These are phyloP conservation scores for Xenopus petersii DNA, from an alignment of 2,797 vertebrate species.

Conservation along the genomic window DNA sequence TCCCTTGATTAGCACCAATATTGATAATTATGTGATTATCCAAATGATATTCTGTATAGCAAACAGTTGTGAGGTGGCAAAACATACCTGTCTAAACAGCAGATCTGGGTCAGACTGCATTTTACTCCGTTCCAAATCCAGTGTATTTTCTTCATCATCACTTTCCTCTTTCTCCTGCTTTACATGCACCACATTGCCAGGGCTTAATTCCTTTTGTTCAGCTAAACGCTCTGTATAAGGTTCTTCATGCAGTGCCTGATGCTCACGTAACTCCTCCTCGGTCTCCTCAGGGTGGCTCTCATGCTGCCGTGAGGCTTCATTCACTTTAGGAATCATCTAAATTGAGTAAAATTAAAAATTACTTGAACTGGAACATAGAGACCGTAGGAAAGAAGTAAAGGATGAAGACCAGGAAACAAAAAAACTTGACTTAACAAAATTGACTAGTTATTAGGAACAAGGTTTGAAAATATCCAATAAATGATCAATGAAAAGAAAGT, in stretches of 20 bases:
- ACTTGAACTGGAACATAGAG: background rate
- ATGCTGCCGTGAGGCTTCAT: slow-evolving; percentile 84
- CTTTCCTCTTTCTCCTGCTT: slow-evolving; percentile 90
- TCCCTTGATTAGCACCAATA: no score
- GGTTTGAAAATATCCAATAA: no score
- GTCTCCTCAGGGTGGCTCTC: slow-evolving; percentile 98
- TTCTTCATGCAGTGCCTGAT: slow-evolving; percentile 81
- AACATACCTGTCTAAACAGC: slow-evolving; percentile 84
- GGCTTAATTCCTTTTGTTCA: slow-evolving; percentile 59
- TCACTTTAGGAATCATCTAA: slow-evolving; percentile 88
- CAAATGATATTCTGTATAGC: no score
- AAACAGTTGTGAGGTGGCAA: no score
- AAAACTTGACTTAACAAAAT: no score
- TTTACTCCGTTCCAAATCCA: slow-evolving; percentile 66
- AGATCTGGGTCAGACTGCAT: slow-evolving; percentile 84
- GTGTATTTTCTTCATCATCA: slow-evolving; percentile 77
- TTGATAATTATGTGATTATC: no score
- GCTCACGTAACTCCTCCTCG: slow-evolving; percentile 91
- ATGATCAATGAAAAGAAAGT: no score
- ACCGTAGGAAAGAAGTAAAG: background rate
- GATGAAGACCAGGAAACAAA: no score
- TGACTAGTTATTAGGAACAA: no score
- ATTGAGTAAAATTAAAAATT: slow-evolving; percentile 1
- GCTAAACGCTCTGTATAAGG: slow-evolving; percentile 55
- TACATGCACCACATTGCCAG: slow-evolving; percentile 73